Conservation (phyloP, 1,140 invertebrate genomes). For the Bombus turneri region DNA sequence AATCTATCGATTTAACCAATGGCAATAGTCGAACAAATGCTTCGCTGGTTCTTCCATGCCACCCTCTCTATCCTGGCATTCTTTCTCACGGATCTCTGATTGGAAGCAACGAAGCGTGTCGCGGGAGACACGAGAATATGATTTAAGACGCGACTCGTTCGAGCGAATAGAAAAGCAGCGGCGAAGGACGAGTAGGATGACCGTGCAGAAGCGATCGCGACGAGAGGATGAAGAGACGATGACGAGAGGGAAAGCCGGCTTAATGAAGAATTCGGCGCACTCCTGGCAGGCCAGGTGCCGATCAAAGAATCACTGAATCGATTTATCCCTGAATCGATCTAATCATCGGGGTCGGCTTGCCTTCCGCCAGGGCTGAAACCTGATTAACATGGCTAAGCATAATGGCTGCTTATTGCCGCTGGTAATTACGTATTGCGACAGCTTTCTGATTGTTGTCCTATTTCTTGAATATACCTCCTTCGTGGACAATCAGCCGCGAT, state of each 20-base stretch:
- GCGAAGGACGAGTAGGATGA: slow-evolving; percentile 47
- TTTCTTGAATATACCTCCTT: no score
- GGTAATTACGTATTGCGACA: slow-evolving; percentile 28
- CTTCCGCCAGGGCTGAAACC: not conserved
- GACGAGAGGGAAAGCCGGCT: slow-evolving; percentile 64
- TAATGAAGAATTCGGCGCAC: slow-evolving; percentile 66
- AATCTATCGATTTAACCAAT: not conserved
- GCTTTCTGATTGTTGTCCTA: not conserved
- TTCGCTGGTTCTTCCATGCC: not conserved
- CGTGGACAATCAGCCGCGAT: no score
- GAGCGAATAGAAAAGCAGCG: slow-evolving; percentile 47
- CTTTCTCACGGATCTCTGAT: slow-evolving; percentile 51
- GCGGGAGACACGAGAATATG: slow-evolving; percentile 45
- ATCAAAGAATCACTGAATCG: slow-evolving; percentile 65
- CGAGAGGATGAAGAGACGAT: slow-evolving; percentile 62
- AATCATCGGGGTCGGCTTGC: slow-evolving; percentile 47
- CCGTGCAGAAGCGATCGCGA: slow-evolving; percentile 55
- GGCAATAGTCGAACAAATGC: not conserved
- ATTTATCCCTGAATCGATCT: slow-evolving; percentile 66
- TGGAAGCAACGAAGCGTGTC: slow-evolving; percentile 46
- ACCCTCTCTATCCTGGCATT: slow-evolving; percentile 12
- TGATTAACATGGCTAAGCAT: slow-evolving; percentile 4
- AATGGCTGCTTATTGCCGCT: slow-evolving; percentile 9
- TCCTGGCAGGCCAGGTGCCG: slow-evolving; percentile 53
- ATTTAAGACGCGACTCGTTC: slow-evolving; percentile 64